Evolutionary conservation across 1,140 invertebrate species (phyloP).

Genomic region (Hyposmocoma kahamanoa): DNA sequence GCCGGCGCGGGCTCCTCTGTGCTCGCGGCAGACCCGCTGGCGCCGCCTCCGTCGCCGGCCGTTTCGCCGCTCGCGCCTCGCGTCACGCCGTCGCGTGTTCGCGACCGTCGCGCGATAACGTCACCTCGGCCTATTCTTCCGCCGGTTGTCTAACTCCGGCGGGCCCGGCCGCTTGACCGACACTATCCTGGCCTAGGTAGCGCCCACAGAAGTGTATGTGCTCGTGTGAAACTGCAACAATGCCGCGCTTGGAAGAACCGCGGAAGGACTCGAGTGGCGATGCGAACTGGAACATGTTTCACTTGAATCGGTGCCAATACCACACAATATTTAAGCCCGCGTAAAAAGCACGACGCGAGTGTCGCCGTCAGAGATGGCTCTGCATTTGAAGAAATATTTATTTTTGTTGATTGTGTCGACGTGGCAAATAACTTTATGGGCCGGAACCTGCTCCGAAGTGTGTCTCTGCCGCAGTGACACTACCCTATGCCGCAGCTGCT

Average conservation of each 20-base stretch:
- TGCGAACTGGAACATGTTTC: slow-evolving; percentile 31
- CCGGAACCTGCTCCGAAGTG: slow-evolving; percentile 37
- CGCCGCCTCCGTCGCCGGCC: slow-evolving; percentile 50
- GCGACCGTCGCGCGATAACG: neutral
- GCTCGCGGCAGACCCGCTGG: slow-evolving; percentile 48
- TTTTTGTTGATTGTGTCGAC: slow-evolving; percentile 45
- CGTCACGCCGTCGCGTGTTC: slow-evolving; percentile 5
- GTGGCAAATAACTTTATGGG: slow-evolving; percentile 40
- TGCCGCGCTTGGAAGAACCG: slow-evolving; percentile 29
- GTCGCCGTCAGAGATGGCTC: slow-evolving; percentile 54
- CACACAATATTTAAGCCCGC: slow-evolving; percentile 53
- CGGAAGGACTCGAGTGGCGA: slow-evolving; percentile 22
- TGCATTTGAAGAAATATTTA: slow-evolving; percentile 43
- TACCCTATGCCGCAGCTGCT: slow-evolving; percentile 39
- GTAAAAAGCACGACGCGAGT: slow-evolving; percentile 29
- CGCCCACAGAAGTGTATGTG: slow-evolving; percentile 37
- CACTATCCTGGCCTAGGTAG: no score
- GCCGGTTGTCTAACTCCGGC: no score
- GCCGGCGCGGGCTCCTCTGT: slow-evolving; percentile 40
- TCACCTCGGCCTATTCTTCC: no score
- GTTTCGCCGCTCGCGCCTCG: slow-evolving; percentile 15
- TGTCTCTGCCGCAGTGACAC: slow-evolving; percentile 34
- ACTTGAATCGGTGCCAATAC: slow-evolving; percentile 30
- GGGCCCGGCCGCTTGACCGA: no score
- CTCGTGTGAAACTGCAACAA: slow-evolving; percentile 40